Base-by-base conservation (phyloP, 2,797 vertebrate genomes). In the Myotis findleyi region DNA sequence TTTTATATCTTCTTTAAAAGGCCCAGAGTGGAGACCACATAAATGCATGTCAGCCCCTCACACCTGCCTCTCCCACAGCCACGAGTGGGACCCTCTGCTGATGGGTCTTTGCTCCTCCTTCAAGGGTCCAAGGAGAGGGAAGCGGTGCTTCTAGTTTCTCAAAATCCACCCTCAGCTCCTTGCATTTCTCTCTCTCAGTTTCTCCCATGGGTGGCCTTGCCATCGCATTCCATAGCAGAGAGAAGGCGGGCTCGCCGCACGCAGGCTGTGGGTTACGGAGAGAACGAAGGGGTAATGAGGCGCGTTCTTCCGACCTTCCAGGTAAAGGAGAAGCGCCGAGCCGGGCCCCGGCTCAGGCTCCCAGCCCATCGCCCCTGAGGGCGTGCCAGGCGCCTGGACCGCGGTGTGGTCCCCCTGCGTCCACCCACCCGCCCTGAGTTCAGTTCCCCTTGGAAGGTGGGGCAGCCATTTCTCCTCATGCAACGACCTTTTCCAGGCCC, bases 401-500 rank as follows among this genome's bases (percentile, higher is more conserved):
- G 3, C 57, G 68, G 0, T 33, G 64, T 2, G 55, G 41, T 23
- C 41, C 33, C 57, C 13, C 53, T 59, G 6, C 0, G 44, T 5
- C 9, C 44, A 38, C 64, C 64, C 16, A 36, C 10, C 41, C 13
- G n/a, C 30, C 44, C 53, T 80, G 53, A 92, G 86, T 64, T 80
- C 47, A 13, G 75, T 47, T 68, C 59, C 83, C 76, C 27, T 1
- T 2, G 80, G 21, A 92, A 91, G 92, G 30, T 5, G 79, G 89
- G 92, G 92, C 53, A 80, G 95, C 69, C 44, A 23, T 73, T 95
- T 89, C 27, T 51, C 41, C 73, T 38, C 3, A 62, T 2, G 88
- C 66, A 51, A 57, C 2, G 86, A 44, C 71, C 90, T 41, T 88
- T 66, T 69, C 53, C 73, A 86, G 90, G 66, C 85, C 53, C 30